Evolutionary conservation across 2,888 invertebrate genomes (phyloP).

Genomic region (Hydriomena furcata): DNA sequence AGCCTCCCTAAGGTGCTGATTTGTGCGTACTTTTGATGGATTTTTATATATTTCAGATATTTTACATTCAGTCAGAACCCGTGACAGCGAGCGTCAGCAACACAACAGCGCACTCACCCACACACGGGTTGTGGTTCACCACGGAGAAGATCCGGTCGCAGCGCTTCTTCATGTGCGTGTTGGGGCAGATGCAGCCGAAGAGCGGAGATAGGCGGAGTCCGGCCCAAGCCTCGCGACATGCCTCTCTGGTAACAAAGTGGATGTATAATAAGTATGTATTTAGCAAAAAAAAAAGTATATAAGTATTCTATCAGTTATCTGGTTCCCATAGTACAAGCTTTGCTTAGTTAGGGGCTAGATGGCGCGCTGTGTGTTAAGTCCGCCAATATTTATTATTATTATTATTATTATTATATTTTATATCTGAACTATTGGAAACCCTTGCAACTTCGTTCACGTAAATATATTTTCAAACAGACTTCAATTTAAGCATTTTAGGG

Average conservation of each 20-base stretch:
- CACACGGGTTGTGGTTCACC: constrained; percentile 96
- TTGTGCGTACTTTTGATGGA: neutral
- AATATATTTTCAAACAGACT: too few species aligned
- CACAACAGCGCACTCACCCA: constrained; percentile 88
- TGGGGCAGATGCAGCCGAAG: constrained; percentile 96
- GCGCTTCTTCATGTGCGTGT: constrained; percentile 93
- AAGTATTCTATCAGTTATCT: too few species aligned
- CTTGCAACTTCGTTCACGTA: too few species aligned
- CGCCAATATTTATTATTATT: too few species aligned
- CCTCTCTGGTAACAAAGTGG: constrained; percentile 84
- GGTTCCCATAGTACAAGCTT: too few species aligned
- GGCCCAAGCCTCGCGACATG: constrained; percentile 94
- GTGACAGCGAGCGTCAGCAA: constrained; percentile 25
- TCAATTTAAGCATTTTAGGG: too few species aligned
- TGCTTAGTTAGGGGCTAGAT: too few species aligned
- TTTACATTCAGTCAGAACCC: constrained; percentile 64
- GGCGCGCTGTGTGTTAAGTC: too few species aligned
- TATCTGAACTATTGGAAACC: too few species aligned
- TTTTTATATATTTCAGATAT: neutral
- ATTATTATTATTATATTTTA: too few species aligned
- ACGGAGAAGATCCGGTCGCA: constrained; percentile 94
- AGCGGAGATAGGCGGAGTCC: constrained; percentile 93
- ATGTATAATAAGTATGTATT: too few species aligned
- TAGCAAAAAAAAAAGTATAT: too few species aligned
- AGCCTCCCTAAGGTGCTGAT: neutral